Percentiles rank a stretch among this genome's conserved stretches.
These are phyloP conservation scores for Eurosta solidaginis DNA, from an alignment of 1,140 invertebrate genomes.

Conservation along the genomic window DNA sequence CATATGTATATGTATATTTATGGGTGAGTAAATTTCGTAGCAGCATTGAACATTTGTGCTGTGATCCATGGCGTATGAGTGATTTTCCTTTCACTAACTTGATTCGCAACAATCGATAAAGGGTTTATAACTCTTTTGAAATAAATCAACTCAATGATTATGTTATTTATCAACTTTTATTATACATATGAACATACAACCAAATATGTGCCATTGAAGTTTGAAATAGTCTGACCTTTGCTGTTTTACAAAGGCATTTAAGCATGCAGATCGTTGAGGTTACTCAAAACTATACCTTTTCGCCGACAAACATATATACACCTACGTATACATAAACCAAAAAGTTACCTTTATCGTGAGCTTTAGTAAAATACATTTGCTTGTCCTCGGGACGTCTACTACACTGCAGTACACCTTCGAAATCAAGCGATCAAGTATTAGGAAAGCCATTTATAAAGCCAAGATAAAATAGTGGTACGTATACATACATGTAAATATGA, in stretches of 20 bases:
- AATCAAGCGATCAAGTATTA: background rate
- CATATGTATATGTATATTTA: background rate
- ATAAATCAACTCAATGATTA: background rate
- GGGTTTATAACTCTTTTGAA: background rate
- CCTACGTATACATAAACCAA: background rate
- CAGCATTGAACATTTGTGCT: background rate
- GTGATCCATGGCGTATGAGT: background rate
- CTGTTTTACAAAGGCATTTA: too few relatives aligned
- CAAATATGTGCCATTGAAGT: too few relatives aligned
- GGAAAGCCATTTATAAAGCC: background rate
- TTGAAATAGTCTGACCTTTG: too few relatives aligned
- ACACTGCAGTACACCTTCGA: background rate
- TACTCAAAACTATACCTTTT: too few relatives aligned
- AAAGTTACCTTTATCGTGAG: background rate
- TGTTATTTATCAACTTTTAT: too few relatives aligned
- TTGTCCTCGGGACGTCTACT: too few relatives aligned
- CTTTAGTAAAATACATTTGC: background rate
- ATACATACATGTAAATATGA: background rate
- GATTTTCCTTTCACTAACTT: slow-evolving; percentile 5
- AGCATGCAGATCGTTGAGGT: too few relatives aligned
- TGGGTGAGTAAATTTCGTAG: background rate
- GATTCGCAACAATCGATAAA: background rate
- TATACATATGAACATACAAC: background rate
- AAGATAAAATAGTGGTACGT: background rate
- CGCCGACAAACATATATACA: too few relatives aligned